Base-by-base conservation (phyloP, 2,113 vertebrate species). In the Panthera leo region DNA sequence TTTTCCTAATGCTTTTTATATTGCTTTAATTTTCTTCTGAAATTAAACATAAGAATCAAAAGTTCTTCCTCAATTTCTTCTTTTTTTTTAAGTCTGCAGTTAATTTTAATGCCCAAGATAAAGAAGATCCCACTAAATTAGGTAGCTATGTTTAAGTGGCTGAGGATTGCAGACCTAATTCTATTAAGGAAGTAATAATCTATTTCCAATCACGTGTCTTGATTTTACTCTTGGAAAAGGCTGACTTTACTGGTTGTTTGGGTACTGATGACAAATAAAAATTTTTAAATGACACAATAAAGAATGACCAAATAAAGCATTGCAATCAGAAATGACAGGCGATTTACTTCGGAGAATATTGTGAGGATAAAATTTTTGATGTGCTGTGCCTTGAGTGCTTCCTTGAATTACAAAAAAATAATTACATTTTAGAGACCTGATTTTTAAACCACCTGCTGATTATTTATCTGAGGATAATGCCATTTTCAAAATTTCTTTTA, bases 231-330 rank as follows among this genome's bases (percentile, higher is more conserved):
- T 65, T 95, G 31, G 48, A 70, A 97, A 80, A 85, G 80, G 5
- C 11, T 82, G 80, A 63, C 93, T 85, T 85, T 91, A 63, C 31
- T 95, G 65, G 36, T 45, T 76, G 16, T 84, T 89, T 87, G 36
- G 53, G 34, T 93, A 19, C 5, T 85, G 73, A 91, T 91, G 89
- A 88, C 31, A 55, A 97, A 71, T 85, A 91, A 55, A 71, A 58
- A 55, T 92, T 96, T 95, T 97, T 45, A 93, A 95, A 84, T 76
- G 51, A 86, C 55, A 95, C 58, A 95, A 76, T 86, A 96, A 96
- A 88, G 75, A 97, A 93, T 91, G 86, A 73, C 63, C 71, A 97
- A 87, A 89, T 76, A 91, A 91, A 93, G 84, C 23, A 91, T 21
- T 58, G 16, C 5, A 85, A 88, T 97, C 85, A 91, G 42, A 97